Evolutionary conservation across 1,140 invertebrate species (phyloP).

Genomic region (Tetragnatha versicolor): DNA sequence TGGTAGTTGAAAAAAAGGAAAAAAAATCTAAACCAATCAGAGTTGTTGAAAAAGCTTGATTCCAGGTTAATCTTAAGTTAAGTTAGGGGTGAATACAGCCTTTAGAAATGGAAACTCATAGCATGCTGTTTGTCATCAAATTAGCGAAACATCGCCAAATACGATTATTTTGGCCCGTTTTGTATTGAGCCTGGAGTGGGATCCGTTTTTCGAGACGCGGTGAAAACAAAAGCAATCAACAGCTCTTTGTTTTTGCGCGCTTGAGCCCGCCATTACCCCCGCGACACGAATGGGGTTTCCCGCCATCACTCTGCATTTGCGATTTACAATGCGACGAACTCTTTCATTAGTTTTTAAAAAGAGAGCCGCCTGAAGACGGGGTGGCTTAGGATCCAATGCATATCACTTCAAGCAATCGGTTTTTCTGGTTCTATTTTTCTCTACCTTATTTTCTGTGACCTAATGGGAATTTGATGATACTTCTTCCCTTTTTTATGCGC

Average conservation of each 20-base stretch:
- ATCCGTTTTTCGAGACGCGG: too few species aligned
- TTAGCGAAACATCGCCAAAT: too few species aligned
- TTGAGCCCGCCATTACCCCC: not conserved
- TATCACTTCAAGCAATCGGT: slow-evolving; percentile 49
- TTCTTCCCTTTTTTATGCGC: slow-evolving; percentile 5
- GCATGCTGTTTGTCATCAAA: too few species aligned
- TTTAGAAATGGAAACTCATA: too few species aligned
- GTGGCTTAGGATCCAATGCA: slow-evolving; percentile 29
- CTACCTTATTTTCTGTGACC: slow-evolving; percentile 47
- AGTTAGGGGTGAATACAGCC: too few species aligned
- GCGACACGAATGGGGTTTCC: not conserved
- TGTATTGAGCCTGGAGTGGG: too few species aligned
- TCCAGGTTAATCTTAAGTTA: too few species aligned
- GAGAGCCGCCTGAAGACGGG: not conserved
- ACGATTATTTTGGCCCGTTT: too few species aligned
- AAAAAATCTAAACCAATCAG: too few species aligned
- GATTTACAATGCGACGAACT: slow-evolving; percentile 15
- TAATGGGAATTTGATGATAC: slow-evolving; percentile 53
- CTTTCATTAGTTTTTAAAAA: slow-evolving; percentile 37
- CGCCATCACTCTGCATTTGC: not conserved
- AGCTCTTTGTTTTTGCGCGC: slow-evolving; percentile 15
- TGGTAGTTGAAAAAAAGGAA: too few species aligned
- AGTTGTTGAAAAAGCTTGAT: too few species aligned
- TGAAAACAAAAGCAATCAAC: slow-evolving; percentile 5
- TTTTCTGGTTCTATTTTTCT: slow-evolving; percentile 45